phyloP scores from a whole-genome alignment of 2,797 vertebrate genomes.

The Danio choprae region DNA sequence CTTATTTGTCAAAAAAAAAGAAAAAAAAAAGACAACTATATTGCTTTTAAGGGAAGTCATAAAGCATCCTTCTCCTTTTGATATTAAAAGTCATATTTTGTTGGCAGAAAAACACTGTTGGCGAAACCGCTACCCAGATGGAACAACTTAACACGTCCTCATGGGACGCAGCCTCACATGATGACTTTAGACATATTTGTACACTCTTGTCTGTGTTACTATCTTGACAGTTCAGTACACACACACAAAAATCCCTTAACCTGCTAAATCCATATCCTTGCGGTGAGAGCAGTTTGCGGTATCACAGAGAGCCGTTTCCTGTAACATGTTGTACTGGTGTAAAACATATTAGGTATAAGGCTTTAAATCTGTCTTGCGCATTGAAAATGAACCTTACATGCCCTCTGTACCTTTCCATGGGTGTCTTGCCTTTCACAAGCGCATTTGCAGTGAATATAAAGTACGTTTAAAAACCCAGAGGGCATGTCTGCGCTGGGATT shows the following conservation, averaged over 20 bases:
- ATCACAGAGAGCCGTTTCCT: not conserved
- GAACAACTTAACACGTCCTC: not conserved
- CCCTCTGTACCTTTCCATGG: not conserved
- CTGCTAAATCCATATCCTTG: not conserved
- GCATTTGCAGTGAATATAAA: not conserved
- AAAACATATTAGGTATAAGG: not conserved
- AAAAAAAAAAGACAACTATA: not conserved
- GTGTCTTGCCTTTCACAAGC: not conserved
- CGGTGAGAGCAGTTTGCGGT: not conserved
- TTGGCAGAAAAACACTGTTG: slow-evolving; percentile 10
- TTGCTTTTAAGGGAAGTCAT: slow-evolving; percentile 33
- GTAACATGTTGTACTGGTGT: not conserved
- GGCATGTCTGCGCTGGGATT: not conserved
- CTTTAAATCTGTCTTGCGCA: not conserved
- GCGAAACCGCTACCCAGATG: slow-evolving; percentile 25
- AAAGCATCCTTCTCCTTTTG: slow-evolving; percentile 23
- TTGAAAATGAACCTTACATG: not conserved
- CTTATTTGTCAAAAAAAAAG: slow-evolving; percentile 20
- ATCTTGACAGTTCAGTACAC: slow-evolving; percentile 13
- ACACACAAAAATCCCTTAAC: not conserved
- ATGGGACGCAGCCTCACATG: not conserved
- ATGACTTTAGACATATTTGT: slow-evolving; percentile 19
- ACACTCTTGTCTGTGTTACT: slow-evolving; percentile 27
- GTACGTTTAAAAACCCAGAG: not conserved
- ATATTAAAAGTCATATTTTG: slow-evolving; percentile 17